phyloP scores from a whole-genome alignment of 2,113 vertebrate genomes.

The Nansenia antarctica region DNA sequence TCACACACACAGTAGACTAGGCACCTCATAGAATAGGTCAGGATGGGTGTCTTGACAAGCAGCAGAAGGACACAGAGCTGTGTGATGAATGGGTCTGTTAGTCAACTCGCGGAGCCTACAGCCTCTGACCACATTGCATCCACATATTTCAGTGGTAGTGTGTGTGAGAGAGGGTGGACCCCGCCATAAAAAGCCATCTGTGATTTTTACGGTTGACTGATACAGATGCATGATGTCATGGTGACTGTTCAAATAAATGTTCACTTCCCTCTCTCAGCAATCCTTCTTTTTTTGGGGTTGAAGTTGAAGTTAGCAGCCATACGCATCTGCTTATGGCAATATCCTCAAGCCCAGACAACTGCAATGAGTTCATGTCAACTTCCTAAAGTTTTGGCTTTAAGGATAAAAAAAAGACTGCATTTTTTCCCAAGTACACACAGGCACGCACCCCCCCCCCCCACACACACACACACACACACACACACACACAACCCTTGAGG shows the following conservation, averaged over 20 bases:
- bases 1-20: too few relatives aligned
- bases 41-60: slow-evolving; percentile 25
- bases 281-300: background rate
- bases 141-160: slow-evolving; percentile 34
- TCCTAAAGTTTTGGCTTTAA: background rate
- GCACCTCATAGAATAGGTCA: too few relatives aligned
- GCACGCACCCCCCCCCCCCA: background rate
- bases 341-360: background rate
- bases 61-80: slow-evolving; percentile 27
- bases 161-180: slow-evolving; percentile 36
- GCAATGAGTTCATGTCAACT: background rate
- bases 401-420: background rate
- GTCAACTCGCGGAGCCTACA: slow-evolving; percentile 15
- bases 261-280: background rate
- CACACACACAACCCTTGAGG: slow-evolving; percentile 1
- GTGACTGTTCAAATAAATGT: too few relatives aligned
- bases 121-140: too few relatives aligned
- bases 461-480: background rate
- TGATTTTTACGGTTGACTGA: slow-evolving; percentile 35
- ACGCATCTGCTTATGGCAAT: background rate
- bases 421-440: too few relatives aligned
- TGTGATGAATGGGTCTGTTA: slow-evolving; percentile 41
- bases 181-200: slow-evolving; percentile 47
- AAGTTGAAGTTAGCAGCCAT: background rate
- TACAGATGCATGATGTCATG: slow-evolving; percentile 35